phyloP scores from a whole-genome alignment of 2,888 invertebrate genomes.

The Cephus nigrinus region DNA sequence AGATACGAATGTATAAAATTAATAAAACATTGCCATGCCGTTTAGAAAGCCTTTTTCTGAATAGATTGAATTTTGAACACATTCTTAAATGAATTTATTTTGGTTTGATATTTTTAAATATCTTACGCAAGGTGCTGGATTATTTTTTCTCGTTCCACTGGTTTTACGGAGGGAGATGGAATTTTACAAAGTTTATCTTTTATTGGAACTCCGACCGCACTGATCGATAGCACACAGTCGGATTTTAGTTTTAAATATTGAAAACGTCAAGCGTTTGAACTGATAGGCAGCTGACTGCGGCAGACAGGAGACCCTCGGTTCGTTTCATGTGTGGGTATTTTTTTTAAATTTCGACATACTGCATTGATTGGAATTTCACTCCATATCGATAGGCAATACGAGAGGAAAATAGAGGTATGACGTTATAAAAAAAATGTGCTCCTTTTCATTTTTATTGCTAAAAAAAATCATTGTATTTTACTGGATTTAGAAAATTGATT shows the following conservation, averaged over 20 bases:
- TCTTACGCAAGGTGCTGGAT: not conserved
- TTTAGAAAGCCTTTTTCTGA: not conserved
- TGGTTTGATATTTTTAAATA: not conserved
- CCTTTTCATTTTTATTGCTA: not conserved
- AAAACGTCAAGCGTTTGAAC: slow-evolving; percentile 48
- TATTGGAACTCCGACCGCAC: not conserved
- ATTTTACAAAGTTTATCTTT: slow-evolving; percentile 4
- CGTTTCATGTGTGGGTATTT: slow-evolving; percentile 23
- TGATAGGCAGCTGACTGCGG: slow-evolving; percentile 31
- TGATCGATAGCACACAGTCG: not conserved
- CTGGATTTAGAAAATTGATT: not conserved
- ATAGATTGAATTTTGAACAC: not conserved
- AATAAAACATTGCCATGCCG: not conserved
- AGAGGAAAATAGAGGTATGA: not conserved
- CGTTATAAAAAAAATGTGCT: not conserved
- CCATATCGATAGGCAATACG: not conserved
- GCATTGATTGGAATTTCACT: slow-evolving; percentile 44
- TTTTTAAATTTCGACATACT: slow-evolving; percentile 43
- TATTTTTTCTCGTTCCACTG: not conserved
- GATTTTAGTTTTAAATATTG: slow-evolving; percentile 41
- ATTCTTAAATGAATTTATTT: not conserved
- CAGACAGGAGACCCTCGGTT: not conserved
- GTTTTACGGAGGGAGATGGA: not conserved
- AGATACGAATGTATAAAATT: not conserved
- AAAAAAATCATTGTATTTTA: not conserved